Evolutionary conservation across 2,888 invertebrate genomes (phyloP), one percentile per base, ranked within the genome.

Genomic region (Aelia acuminata): DNA sequence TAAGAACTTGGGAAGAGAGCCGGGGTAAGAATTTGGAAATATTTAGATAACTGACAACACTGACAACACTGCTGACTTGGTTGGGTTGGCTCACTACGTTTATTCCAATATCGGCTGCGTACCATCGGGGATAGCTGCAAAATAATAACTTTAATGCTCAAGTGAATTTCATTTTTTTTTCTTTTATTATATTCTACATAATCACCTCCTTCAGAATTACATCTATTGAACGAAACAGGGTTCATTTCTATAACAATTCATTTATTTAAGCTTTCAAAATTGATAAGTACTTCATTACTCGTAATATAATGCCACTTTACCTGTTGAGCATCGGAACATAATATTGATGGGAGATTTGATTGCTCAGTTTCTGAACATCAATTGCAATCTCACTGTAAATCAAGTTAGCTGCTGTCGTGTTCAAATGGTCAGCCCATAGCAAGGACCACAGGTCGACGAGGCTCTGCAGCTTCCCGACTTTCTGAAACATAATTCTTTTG

Each of bases 21-120:
- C 85, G 80, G 0, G 95, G 95, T 89, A 95, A 92, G 90, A 95
- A 94, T 10, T 93, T 92, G 10, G 94, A 94, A 88, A 96, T 92
- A 91, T 95, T 95, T 91, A 94, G 94, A 91, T 95, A 96, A 90
- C 94, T 93, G 13, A 95, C 93, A 35, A 94, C 93, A 15, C 94
- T 89, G 11, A 91, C 89, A 70, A 91, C 89, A 70, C 90, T 91
- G 85, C 91, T 91, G 15, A 91, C 90, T 49, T 90, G 90, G 48
- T 48, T 48, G 3, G 26, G 48, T 43, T 88, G 70, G 26, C 75
- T 89, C 18, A 89, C 87, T 22, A 90, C 88, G n/a, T 91, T 90
- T 26, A 93, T 91, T 31, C 92, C 91, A n/a, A 93, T 90, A 90
- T 91, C 92, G 70, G 93, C 93, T 47, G 91, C 91, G 90, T 93